Evolutionary conservation across 2,888 invertebrate species (phyloP), one percentile per base, ranked within the genome.

Genomic region (Helleia helle): DNA sequence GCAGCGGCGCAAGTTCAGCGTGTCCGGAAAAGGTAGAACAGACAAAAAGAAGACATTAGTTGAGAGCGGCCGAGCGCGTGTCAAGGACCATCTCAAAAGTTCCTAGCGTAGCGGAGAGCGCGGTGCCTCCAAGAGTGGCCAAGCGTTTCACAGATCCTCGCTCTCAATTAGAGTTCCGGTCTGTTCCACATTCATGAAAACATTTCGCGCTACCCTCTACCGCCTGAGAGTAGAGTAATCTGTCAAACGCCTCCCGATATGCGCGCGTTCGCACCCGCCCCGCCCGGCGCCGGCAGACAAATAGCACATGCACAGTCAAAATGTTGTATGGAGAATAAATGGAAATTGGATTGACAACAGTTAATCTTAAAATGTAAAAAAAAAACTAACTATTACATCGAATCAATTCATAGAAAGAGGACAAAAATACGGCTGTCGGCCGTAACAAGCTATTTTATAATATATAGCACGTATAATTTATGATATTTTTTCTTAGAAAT

Each of bases 1-100:
- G 87, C 87, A 88, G 84, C 87, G 86, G 86, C 86, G 86, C 79
- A 86, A 79, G 89, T 87, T 87, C 88, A 84, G 88, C 89, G 87
- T 87, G 87, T 87, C 87, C 87, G 87, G 89, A 86, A 83, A 88
- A 89, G 88, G 90, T 87, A 89, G 87, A 89, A 87, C 87, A 88
- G 87, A 89, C 86, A 87, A 86, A 86, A 88, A 88, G 66, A 87
- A 83, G 84, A 86, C 71, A 88, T 89, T 89, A 89, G 88, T 88
- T 77, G 79, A 66, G 71, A 71, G 72, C 73, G 74, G 75, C 69
- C 76, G 80, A 72, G 83, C 79, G 79, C 76, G 72, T 64, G 75
- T 70, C 91, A 91, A 93, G 93, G 93, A 93, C 93, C 93, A 93
- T 93, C 93, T 93, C 93, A 93, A 93, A 93, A 93, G 92, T 91